phyloP scores from a whole-genome alignment of 2,113 vertebrate species.

The Danio rerio region GRCz12tu NC_133196.1:30079001-30079500 shows the following conservation, averaged over 20 bases:
- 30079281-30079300: background rate
- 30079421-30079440: background rate
- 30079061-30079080: background rate
- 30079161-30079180: slow-evolving; percentile 30
- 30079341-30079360: slow-evolving; percentile 60
- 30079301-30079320: slow-evolving; percentile 38
- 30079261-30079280: background rate
- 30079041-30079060: background rate
- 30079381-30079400: slow-evolving; percentile 11
- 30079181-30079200: background rate
- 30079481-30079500: background rate
- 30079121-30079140: background rate
- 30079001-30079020: slow-evolving; percentile 19
- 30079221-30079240: background rate
- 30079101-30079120: background rate
- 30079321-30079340: slow-evolving; percentile 48
- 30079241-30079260: background rate
- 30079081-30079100: background rate
- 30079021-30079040: background rate
- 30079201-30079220: background rate
- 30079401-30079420: background rate
- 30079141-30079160: background rate
- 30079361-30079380: slow-evolving; percentile 58
- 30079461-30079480: background rate
- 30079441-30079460: background rate